Evolutionary conservation across 1,140 invertebrate genomes (phyloP).

Genomic region (Chelonus insularis): DNA sequence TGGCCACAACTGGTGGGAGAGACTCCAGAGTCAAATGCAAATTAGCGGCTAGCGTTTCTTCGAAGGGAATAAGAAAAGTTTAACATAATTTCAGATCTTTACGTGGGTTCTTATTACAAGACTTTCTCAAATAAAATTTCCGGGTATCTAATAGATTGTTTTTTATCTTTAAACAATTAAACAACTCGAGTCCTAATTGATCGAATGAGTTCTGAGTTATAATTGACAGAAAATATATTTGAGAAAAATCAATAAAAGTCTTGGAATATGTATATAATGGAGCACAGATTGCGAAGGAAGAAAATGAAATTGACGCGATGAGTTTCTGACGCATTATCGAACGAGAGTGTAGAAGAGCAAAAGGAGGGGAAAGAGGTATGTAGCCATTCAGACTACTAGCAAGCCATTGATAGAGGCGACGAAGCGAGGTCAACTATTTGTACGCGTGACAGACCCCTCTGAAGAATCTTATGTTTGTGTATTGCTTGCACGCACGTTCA

Average conservation of each 20-base stretch:
- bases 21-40: conserved; percentile 30
- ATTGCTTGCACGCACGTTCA: conserved; percentile 31
- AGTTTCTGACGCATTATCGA: conserved; percentile 26
- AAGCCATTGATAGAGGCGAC: conserved; percentile 58
- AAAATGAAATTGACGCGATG: conserved; percentile 30
- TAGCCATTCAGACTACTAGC: conserved; percentile 51
- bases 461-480: conserved; percentile 41
- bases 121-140: conserved; percentile 3
- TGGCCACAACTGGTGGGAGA: conserved; percentile 29
- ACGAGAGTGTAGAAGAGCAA: conserved; percentile 38
- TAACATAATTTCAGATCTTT: background rate
- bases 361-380: conserved; percentile 40
- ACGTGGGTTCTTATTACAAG: too few species aligned
- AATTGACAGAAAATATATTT: too few species aligned
- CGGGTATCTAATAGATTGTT: too few species aligned
- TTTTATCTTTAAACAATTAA: too few species aligned
- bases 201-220: too few species aligned
- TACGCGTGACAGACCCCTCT: conserved; percentile 58
- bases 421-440: conserved; percentile 61
- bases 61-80: background rate
- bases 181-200: too few species aligned
- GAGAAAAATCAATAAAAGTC: too few species aligned
- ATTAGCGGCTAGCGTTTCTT: conserved; percentile 6
- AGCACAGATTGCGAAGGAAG: background rate
- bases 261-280: too few species aligned